Base-by-base conservation (phyloP, 2,113 vertebrate genomes). In the Phyllostomus hastatus region DNA sequence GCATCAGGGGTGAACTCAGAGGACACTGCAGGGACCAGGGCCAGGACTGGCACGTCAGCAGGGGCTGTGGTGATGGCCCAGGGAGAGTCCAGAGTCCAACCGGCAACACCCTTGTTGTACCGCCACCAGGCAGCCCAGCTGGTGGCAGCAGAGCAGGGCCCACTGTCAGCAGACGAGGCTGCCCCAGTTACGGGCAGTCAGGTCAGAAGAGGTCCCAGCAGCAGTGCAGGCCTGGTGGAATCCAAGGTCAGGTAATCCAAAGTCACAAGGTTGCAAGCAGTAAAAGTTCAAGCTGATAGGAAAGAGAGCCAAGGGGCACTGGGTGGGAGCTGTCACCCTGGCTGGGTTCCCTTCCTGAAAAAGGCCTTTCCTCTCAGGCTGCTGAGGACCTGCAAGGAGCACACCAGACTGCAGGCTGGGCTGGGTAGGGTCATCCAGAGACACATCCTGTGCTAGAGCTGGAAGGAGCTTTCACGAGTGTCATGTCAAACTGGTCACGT, bases 241-340 rank as follows among this genome's bases (percentile, higher is more conserved):
- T 33, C 84, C 90, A 93, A 95, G 90, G 95, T 95, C 96, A 94
- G 91, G 90, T 91, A 91, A 87, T 91, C 88, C 85, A 85, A 22
- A 94, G 84, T 96, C 94, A 87, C 73, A 73, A 96, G 92, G 90
- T 76, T 78, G 70, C 83, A 69, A 61, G 48, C 92, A 87, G 67
- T 83, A 28, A 7, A 94, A 83, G 94, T 95, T 95, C 90, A 95
- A 76, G 75, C 92, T 35, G 35, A 54, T 83, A 95, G 83, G 80
- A 83, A 48, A 90, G 67, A 81, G 83, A 43, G 88, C 95, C 89
- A 87, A 43, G 85, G 89, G 76, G 69, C 4, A 1, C 76, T 41
- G 67, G 59, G 59, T 69, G 75, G 69, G 90, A 89, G 69, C 48
- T 0, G 4, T 75, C 1, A 17, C 48, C 54, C 0, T 0, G 28